Conservation (phyloP, 2,888 invertebrate species). For the Plutella xylostella region DNA sequence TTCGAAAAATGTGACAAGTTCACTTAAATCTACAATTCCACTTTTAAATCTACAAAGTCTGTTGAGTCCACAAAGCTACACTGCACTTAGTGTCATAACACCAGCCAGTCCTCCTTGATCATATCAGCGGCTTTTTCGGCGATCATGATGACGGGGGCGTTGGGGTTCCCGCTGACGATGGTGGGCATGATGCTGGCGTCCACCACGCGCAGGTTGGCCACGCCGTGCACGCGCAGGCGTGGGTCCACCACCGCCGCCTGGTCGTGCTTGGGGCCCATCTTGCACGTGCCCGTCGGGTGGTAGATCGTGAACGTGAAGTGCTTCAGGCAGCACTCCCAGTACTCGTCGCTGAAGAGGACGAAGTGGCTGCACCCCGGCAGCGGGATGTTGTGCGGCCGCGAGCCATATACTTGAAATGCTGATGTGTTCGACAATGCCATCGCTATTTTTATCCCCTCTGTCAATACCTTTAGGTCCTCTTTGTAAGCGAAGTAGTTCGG, state of each 20-base stretch:
- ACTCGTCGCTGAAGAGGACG: constrained; percentile 80
- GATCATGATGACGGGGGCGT: constrained; percentile 91
- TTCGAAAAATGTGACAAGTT: no score
- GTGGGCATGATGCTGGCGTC: constrained; percentile 92
- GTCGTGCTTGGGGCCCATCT: constrained; percentile 86
- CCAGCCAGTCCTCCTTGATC: constrained; percentile 88
- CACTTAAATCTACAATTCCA: no score
- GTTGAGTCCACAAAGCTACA: constrained; percentile 10
- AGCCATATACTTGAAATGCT: constrained; percentile 85
- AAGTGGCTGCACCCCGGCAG: constrained; percentile 85
- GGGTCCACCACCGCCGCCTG: constrained; percentile 84
- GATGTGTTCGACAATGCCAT: constrained; percentile 82
- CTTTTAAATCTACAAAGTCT: not conserved
- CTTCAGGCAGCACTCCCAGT: constrained; percentile 87
- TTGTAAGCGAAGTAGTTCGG: constrained; percentile 93
- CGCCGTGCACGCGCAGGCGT: constrained; percentile 80
- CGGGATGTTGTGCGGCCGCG: constrained; percentile 81
- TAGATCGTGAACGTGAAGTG: constrained; percentile 88
- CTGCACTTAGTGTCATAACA: constrained; percentile 55
- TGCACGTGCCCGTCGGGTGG: constrained; percentile 86
- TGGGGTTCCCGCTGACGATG: constrained; percentile 90
- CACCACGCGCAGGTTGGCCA: constrained; percentile 80
- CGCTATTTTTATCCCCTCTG: constrained; percentile 88
- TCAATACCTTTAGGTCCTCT: constrained; percentile 81
- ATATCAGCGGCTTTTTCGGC: constrained; percentile 91